Conservation (phyloP, 2,888 invertebrate genomes). For the Pemphredon lugubris region DNA sequence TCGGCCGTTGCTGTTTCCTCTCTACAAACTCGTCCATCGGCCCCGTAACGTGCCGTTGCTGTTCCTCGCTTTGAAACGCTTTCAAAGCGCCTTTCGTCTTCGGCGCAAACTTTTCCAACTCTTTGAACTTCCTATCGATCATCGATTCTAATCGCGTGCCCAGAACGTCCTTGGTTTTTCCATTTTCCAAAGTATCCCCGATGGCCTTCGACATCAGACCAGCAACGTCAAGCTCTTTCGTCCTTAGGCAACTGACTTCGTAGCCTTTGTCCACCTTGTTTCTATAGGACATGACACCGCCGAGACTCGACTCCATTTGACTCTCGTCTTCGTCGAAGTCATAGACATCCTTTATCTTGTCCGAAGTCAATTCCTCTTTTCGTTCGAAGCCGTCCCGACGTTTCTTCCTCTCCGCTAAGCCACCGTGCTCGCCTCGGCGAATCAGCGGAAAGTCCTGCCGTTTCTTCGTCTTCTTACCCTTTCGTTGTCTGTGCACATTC, state of each 20-base stretch:
- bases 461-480: slow-evolving; percentile 69
- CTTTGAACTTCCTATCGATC: slow-evolving; percentile 73
- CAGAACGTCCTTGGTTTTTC: slow-evolving; percentile 54
- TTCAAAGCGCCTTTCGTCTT: slow-evolving; percentile 76
- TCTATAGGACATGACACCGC: slow-evolving; percentile 73
- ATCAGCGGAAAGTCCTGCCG: slow-evolving; percentile 75
- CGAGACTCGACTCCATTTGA: slow-evolving; percentile 62
- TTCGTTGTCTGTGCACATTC: slow-evolving; percentile 69
- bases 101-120: slow-evolving; percentile 75
- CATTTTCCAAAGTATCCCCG: slow-evolving; percentile 67
- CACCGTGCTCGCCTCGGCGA: slow-evolving; percentile 70
- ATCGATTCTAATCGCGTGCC: slow-evolving; percentile 66
- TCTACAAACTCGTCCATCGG: slow-evolving; percentile 77
- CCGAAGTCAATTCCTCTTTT: slow-evolving; percentile 54
- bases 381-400: slow-evolving; percentile 69
- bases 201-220: slow-evolving; percentile 68
- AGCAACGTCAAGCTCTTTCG: slow-evolving; percentile 62
- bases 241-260: slow-evolving; percentile 54
- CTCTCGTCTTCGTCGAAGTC: slow-evolving; percentile 80
- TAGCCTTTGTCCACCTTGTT: slow-evolving; percentile 64
- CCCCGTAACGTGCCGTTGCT: slow-evolving; percentile 65
- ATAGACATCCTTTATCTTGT: slow-evolving; percentile 76
- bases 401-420: slow-evolving; percentile 75
- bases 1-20: slow-evolving; percentile 64
- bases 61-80: slow-evolving; percentile 70